Base-by-base conservation (phyloP, 2,888 invertebrate species). In the Spodoptera littoralis region DNA sequence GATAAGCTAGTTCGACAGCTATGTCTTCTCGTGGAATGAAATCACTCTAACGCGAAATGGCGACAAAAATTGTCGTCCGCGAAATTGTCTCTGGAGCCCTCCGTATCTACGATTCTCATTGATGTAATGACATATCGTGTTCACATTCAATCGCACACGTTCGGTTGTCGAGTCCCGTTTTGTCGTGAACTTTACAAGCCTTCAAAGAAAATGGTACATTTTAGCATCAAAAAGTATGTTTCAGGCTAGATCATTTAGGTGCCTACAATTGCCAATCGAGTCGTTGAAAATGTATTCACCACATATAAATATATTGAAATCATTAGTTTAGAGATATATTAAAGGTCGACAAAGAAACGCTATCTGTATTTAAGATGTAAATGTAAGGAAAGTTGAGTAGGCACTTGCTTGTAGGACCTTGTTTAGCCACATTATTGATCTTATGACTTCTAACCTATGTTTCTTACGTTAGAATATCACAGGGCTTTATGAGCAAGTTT, bases 21-120 rank as follows among this genome's bases (percentile, higher is more conserved):
- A 88, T 83, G 82, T 88, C 86, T 86, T 85, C 85, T 82, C 79
- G 79, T 78, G 74, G 79, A 84, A 88, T 84, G 84, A 89, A 90
- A 89, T 88, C 88, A 88, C 84, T 90, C 85, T 83, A 80, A 84
- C 88, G 86, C 87, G 85, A 88, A 90, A 91, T 89, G 83, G 85
- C 83, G 88, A 85, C 88, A 87, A 89, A 89, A 90, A 89, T 89
- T 89, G 88, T 82, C 84, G 80, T 80, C 84, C 84, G 80, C 84
- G 77, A 89, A 91, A 90, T 91, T 87, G 88, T 84, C 82, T 88
- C 73, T 72, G 79, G 79, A 82, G 81, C 81, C 81, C 76, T 83
- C 77, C 77, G 73, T 80, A 80, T 82, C 80, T 76, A 68, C 75
- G 76, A 81, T 85, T 82, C 81, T 83, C 81, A 80, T 80, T 82